phyloP scores from a whole-genome alignment of 2,888 invertebrate species.

The Danaus chrysippus region DNA sequence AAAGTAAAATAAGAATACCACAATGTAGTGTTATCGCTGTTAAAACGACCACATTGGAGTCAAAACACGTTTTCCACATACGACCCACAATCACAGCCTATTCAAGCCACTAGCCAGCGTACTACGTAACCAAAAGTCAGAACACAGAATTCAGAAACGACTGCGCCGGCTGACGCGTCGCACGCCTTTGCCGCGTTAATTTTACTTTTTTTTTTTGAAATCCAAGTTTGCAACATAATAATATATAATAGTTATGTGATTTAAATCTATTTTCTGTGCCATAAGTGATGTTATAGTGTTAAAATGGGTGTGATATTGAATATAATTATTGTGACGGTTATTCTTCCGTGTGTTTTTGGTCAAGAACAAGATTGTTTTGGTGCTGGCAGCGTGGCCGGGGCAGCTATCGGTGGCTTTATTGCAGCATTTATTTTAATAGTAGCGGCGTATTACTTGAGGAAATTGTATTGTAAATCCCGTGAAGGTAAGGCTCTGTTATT shows the following conservation, averaged over 20 bases:
- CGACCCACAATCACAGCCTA: conserved; percentile 69
- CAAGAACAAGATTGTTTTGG: conserved; percentile 80
- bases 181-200: conserved; percentile 45
- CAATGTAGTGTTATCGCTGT: conserved; percentile 25
- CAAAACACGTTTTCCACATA: conserved; percentile 68
- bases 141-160: too few relatives aligned
- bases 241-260: conserved; percentile 67
- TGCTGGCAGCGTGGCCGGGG: conserved; percentile 84
- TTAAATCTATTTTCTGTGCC: conserved; percentile 53
- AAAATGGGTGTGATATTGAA: conserved; percentile 68
- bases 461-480: conserved; percentile 81
- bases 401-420: conserved; percentile 84
- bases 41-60: conserved; percentile 41
- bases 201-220: conserved; percentile 36
- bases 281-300: conserved; percentile 63
- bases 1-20: neutral
- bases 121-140: conserved; percentile 35
- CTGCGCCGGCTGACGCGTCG: conserved; percentile 65
- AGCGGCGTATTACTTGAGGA: conserved; percentile 78
- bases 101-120: conserved; percentile 42
- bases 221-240: conserved; percentile 41
- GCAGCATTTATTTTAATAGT: conserved; percentile 81
- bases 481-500: conserved; percentile 62
- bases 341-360: conserved; percentile 67
- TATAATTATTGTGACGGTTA: conserved; percentile 67